phyloP scores from a whole-genome alignment of 2,888 invertebrate species.

The Amblyjoppa proteus region DNA sequence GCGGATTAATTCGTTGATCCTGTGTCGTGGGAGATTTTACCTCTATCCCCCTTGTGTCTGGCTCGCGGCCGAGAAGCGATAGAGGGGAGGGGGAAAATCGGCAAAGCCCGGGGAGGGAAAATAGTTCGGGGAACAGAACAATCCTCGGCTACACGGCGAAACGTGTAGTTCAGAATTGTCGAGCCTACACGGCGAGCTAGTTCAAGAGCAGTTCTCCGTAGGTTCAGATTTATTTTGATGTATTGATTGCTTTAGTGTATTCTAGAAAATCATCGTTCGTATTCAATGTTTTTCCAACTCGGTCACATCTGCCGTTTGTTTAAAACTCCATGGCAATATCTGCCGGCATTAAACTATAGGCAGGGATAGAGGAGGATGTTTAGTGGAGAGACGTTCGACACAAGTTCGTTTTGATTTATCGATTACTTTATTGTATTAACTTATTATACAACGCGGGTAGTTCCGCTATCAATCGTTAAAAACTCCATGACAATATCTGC shows the following conservation, averaged over 20 bases:
- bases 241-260: too few relatives aligned
- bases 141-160: too few relatives aligned
- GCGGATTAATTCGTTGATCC: slow-evolving; percentile 42
- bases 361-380: slow-evolving; percentile 15
- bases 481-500: neutral
- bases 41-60: neutral
- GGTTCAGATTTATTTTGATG: too few relatives aligned
- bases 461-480: too few relatives aligned
- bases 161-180: too few relatives aligned
- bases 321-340: neutral
- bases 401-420: neutral
- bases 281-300: too few relatives aligned
- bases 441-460: too few relatives aligned
- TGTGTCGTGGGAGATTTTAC: slow-evolving; percentile 45
- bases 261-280: too few relatives aligned
- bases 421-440: too few relatives aligned
- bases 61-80: neutral
- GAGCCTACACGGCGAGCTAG: too few relatives aligned
- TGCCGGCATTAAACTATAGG: neutral
- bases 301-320: too few relatives aligned
- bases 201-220: too few relatives aligned
- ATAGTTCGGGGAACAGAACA: neutral
- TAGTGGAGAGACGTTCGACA: slow-evolving; percentile 17
- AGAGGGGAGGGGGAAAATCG: neutral
- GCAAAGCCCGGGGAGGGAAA: neutral